phyloP scores from a whole-genome alignment of 2,888 invertebrate genomes.

The Elysia crispata region DNA sequence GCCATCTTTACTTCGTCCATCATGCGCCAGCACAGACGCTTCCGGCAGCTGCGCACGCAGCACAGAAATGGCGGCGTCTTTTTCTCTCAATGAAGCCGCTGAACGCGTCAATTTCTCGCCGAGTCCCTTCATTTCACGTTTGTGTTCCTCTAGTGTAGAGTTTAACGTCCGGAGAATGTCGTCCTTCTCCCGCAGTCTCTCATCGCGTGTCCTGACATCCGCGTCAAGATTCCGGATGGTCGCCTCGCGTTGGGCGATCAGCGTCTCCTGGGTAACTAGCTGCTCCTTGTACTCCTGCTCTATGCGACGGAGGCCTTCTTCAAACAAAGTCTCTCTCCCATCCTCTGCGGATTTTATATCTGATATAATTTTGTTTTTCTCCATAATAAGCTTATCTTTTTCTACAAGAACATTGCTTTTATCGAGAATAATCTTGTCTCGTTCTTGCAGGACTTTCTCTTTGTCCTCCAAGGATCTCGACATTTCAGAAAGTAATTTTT shows the following conservation, averaged over 20 bases:
- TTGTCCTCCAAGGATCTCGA: conserved; percentile 66
- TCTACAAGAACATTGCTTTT: no score
- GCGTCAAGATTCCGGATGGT: conserved; percentile 66
- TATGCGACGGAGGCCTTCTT: conserved; percentile 58
- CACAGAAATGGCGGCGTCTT: conserved; percentile 60
- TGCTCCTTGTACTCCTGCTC: conserved; percentile 56
- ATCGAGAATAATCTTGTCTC: no score
- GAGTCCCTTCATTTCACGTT: conserved; percentile 63
- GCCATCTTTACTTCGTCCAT: background rate
- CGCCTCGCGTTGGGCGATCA: conserved; percentile 67
- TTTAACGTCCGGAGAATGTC: conserved; percentile 51
- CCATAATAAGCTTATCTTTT: no score
- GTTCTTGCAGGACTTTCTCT: conserved; percentile 52
- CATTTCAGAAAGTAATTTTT: conserved; percentile 58
- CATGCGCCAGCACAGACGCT: conserved; percentile 40
- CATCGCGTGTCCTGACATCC: conserved; percentile 67
- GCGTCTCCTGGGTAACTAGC: conserved; percentile 49
- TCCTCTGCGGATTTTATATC: no score
- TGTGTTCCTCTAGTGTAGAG: conserved; percentile 45
- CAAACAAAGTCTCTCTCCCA: conserved; percentile 51
- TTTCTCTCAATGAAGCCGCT: conserved; percentile 61
- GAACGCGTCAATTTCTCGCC: conserved; percentile 66
- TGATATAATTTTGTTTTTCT: no score
- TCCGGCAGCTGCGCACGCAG: conserved; percentile 55
- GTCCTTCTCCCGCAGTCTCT: conserved; percentile 71